These are phyloP conservation scores for Peromyscus melanophrys DNA, from an alignment of 2,797 vertebrate species.

Conservation along the genomic window DNA sequence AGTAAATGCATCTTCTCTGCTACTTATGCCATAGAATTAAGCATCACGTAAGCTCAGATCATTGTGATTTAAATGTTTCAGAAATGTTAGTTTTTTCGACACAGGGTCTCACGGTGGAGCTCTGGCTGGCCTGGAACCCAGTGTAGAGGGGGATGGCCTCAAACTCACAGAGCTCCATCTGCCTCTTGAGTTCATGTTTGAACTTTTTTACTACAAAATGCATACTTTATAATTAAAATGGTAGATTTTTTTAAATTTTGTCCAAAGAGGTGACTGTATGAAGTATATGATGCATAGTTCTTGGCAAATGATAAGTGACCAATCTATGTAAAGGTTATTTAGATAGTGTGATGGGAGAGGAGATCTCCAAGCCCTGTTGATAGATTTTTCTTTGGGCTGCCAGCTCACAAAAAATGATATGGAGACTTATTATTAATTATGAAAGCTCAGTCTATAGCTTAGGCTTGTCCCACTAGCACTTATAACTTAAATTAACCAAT, in stretches of 20 bases:
- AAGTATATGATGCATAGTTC: neutral
- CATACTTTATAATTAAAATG: slow-evolving; percentile 4
- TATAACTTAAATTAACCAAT: neutral
- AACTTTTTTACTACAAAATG: neutral
- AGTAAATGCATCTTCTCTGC: neutral
- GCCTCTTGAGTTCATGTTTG: neutral
- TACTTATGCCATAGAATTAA: neutral
- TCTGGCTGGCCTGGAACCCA: neutral
- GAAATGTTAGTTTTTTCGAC: neutral
- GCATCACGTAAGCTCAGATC: neutral
- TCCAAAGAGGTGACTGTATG: neutral
- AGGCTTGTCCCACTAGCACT: neutral
- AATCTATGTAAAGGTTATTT: neutral
- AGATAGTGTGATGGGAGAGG: neutral
- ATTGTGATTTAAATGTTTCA: neutral
- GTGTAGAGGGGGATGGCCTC: neutral
- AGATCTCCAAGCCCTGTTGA: neutral
- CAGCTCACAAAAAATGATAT: neutral
- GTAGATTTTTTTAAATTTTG: neutral
- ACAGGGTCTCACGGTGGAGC: neutral
- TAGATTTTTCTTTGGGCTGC: neutral
- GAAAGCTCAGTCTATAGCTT: neutral
- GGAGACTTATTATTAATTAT: neutral
- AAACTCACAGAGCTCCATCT: neutral
- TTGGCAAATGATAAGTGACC: neutral